A percentile compares a stretch with the other conserved stretches of the same genome.
These are phyloP conservation scores for Blomia tropicalis DNA, from an alignment of 2,888 invertebrate genomes.

Conservation along the genomic window DNA sequence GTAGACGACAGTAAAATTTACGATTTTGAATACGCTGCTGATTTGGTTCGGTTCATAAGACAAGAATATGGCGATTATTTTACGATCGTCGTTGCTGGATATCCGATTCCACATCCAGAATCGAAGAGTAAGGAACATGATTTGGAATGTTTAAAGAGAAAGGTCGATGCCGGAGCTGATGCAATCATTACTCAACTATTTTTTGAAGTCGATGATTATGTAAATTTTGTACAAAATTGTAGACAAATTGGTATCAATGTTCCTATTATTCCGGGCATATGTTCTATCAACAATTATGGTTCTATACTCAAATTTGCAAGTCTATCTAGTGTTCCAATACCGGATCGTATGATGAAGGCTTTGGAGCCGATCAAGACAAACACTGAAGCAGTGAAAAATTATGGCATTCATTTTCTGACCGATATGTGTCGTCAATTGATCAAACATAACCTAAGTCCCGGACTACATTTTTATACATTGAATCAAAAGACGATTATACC, in stretches of 20 bases:
- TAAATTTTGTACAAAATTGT: slow-evolving; percentile 50
- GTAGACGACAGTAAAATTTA: slow-evolving; percentile 27
- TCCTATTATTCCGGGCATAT: slow-evolving; percentile 66
- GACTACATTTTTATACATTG: slow-evolving; percentile 47
- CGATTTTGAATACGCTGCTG: slow-evolving; percentile 46
- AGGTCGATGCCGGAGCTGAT: slow-evolving; percentile 64
- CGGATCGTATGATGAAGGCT: slow-evolving; percentile 44
- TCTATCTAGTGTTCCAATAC: slow-evolving; percentile 51
- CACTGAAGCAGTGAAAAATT: slow-evolving; percentile 45
- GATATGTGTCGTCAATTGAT: slow-evolving; percentile 42
- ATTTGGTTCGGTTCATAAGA: slow-evolving; percentile 52
- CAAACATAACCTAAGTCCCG: slow-evolving; percentile 39
- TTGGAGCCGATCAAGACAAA: slow-evolving; percentile 46
- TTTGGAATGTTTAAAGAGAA: slow-evolving; percentile 51
- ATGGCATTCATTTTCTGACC: slow-evolving; percentile 43
- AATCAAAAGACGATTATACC: slow-evolving; percentile 41
- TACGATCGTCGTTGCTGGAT: slow-evolving; percentile 54
- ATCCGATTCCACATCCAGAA: slow-evolving; percentile 55
- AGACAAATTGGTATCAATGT: slow-evolving; percentile 48
- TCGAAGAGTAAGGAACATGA: slow-evolving; percentile 45
- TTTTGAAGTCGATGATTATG: slow-evolving; percentile 50
- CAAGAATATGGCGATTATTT: slow-evolving; percentile 50
- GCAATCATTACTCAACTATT: slow-evolving; percentile 73
- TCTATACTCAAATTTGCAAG: slow-evolving; percentile 45
- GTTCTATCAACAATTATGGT: slow-evolving; percentile 47